Conservation (phyloP, 53 echinoderm and acorn worm species). For the Astropecten irregularis region DNA sequence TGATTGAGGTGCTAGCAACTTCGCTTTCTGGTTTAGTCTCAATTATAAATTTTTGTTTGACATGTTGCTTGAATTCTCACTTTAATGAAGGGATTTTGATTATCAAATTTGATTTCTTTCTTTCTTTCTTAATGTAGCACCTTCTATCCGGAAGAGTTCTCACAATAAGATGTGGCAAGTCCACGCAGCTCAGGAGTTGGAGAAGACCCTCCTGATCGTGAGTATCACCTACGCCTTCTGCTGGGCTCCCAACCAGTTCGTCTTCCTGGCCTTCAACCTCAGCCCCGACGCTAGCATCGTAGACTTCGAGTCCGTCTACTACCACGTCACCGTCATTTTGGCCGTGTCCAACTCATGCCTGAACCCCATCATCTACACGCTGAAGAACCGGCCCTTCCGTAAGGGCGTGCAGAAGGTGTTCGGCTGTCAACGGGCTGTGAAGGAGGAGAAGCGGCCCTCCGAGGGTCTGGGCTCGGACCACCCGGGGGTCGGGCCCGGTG, state of each 20-base stretch:
- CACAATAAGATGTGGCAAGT: constrained; percentile 44
- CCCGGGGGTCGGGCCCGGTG: constrained; percentile 12
- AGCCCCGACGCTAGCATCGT: background rate
- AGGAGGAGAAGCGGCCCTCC: background rate
- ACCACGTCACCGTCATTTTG: constrained; percentile 42
- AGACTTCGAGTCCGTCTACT: constrained; percentile 32
- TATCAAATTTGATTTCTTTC: no score
- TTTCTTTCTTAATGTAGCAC: no score
- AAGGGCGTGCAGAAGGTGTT: constrained; percentile 9
- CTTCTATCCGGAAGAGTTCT: background rate
- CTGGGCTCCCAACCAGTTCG: constrained; percentile 58
- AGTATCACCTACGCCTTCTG: constrained; percentile 59
- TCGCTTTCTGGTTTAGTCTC: no score
- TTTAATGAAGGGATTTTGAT: no score
- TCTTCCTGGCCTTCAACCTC: constrained; percentile 45
- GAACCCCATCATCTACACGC: constrained; percentile 54
- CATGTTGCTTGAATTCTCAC: no score
- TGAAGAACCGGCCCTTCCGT: constrained; percentile 49
- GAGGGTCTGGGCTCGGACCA: constrained; percentile 26
- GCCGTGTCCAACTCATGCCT: constrained; percentile 53
- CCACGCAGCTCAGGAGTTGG: constrained; percentile 33
- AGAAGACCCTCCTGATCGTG: constrained; percentile 44
- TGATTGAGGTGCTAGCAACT: no score
- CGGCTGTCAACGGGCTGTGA: background rate
- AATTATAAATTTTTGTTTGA: no score